These are phyloP conservation scores for Orchesellides sinensis DNA, from an alignment of 2,888 invertebrate genomes.

Conservation along the genomic window DNA sequence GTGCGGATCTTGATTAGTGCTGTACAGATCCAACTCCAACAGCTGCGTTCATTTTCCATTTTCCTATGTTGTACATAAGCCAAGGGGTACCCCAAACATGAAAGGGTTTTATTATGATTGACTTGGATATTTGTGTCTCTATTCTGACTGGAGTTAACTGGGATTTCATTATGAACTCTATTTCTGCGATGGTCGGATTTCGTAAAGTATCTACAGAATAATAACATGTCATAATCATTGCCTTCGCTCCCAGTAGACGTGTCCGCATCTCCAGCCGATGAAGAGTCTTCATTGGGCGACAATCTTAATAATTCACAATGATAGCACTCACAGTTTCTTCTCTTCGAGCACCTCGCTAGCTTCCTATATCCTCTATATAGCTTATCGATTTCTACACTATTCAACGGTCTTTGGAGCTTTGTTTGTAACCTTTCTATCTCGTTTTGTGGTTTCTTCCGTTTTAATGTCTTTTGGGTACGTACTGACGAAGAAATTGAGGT, in stretches of 20 bases:
- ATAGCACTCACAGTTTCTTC: slow-evolving; percentile 46
- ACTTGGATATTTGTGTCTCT: too few species aligned
- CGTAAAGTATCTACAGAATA: slow-evolving; percentile 2
- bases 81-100: too few species aligned
- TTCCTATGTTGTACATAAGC: too few species aligned
- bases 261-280: slow-evolving; percentile 5
- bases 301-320: slow-evolving; percentile 33
- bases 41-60: too few species aligned
- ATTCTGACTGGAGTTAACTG: too few species aligned
- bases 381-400: slow-evolving; percentile 52
- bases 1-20: too few species aligned
- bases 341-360: slow-evolving; percentile 24
- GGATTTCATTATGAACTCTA: too few species aligned
- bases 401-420: slow-evolving; percentile 31
- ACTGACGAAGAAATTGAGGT: neutral
- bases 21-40: too few species aligned
- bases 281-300: slow-evolving; percentile 11
- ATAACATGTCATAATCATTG: neutral
- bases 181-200: too few species aligned
- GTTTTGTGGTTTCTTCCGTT: slow-evolving; percentile 13
- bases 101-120: too few species aligned
- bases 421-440: slow-evolving; percentile 29
- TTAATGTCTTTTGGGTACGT: too few species aligned
- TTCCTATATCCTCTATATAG: slow-evolving; percentile 50
- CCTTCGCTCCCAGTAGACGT: slow-evolving; percentile 18